Conservation (phyloP, 1,140 invertebrate species). For the Trichomalopsis sarcophagae region DNA sequence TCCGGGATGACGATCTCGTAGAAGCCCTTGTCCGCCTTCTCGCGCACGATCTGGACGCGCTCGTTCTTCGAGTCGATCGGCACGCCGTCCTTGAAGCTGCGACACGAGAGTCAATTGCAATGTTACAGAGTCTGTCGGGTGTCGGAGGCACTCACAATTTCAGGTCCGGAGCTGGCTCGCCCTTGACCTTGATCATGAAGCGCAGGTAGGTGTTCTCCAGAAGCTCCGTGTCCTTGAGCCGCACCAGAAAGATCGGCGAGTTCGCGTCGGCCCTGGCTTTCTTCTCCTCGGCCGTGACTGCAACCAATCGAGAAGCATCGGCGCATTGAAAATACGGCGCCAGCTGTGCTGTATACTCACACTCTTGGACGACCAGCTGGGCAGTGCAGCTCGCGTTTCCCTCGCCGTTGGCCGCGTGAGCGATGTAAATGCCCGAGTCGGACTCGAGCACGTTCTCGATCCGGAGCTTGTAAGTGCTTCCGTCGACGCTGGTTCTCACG, state of each 20-base stretch:
- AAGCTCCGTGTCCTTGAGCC: slow-evolving; percentile 90
- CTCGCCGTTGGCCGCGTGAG: slow-evolving; percentile 87
- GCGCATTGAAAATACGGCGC: slow-evolving; percentile 6
- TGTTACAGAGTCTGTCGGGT: no score
- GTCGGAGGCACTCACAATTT: slow-evolving; percentile 83
- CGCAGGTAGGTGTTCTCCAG: slow-evolving; percentile 90
- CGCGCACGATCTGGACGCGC: slow-evolving; percentile 83
- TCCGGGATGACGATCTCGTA: slow-evolving; percentile 93
- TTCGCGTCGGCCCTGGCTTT: slow-evolving; percentile 82
- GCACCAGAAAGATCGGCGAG: slow-evolving; percentile 86
- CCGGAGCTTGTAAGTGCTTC: slow-evolving; percentile 81
- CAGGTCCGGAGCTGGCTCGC: slow-evolving; percentile 88
- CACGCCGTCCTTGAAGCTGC: slow-evolving; percentile 89
- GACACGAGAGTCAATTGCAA: no score
- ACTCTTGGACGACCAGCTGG: slow-evolving; percentile 87
- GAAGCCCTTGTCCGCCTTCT: slow-evolving; percentile 87
- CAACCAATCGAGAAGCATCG: no score
- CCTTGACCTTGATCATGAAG: slow-evolving; percentile 92
- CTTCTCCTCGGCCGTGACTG: slow-evolving; percentile 84
- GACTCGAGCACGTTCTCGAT: slow-evolving; percentile 87
- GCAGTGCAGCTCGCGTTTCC: slow-evolving; percentile 89
- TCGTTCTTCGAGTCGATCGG: slow-evolving; percentile 82
- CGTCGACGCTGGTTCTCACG: slow-evolving; percentile 78
- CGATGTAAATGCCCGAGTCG: slow-evolving; percentile 94
- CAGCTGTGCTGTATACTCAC: slow-evolving; percentile 77